Evolutionary conservation across 2,797 vertebrate species (phyloP), one percentile per base, ranked within the genome.

Genomic region (Sebastes nivosus): DNA sequence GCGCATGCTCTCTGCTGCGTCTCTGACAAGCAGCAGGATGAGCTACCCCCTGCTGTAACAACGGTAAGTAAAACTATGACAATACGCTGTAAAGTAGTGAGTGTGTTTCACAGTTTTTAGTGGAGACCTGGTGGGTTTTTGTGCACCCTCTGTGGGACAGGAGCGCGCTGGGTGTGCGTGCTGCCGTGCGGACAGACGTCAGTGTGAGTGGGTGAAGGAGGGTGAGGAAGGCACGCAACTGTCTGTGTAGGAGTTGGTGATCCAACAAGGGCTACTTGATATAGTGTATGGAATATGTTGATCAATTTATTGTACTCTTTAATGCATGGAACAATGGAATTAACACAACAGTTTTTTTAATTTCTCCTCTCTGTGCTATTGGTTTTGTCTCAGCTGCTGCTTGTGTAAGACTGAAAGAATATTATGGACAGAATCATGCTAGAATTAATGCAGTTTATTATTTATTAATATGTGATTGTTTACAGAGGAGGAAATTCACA

Each of bases 1-100:
- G 92, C 93, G 94, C 94, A 95, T 94, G 91, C 94, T 89, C 94
- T 89, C 89, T 55, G 0, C 27, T 20, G 58, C 60, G 46, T 64
- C 80, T 79, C 80, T 32, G 77, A 71, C 84, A 25, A 80, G 75
- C 85, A 66, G n/a, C 66, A 92, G 85, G 87, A 92, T 88, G 91
- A 92, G 14, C 52, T 34, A 72, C 82, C 65, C 60, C 60, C 67
- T n/a, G 86, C 91, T 81, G 75, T 92, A 81, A 91, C 14, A 67
- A 88, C 88, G 91, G 94, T 94, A 65, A 88, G 93, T 91, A 32
- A 82, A 81, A 84, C 78, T 66, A 24, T n/a, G 38, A 52, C 46
- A 38, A 3, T 71, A 42, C 34, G 29, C 8, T 11, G 57, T 24
- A 29, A 87, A 85, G 69, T 65, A 11, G 55, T 54, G 30, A 13